These are phyloP conservation scores for Amphiprion percula DNA, from an alignment of 2,113 vertebrate genomes.

Conservation along the genomic window DNA sequence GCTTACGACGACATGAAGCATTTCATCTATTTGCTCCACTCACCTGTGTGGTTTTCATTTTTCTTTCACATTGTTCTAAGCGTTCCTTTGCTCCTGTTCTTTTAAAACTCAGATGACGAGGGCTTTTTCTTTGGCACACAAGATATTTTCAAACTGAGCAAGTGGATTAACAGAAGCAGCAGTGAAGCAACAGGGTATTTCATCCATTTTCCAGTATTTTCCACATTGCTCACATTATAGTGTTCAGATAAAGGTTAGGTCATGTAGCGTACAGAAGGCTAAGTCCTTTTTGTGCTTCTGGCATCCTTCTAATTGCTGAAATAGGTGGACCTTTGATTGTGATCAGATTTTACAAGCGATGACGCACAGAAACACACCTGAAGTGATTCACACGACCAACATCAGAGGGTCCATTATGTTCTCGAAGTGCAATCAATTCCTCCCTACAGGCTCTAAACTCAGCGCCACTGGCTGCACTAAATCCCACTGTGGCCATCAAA, in stretches of 20 bases:
- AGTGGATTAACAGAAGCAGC: not conserved
- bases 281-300: no score
- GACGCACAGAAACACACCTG: not conserved
- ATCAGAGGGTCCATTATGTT: slow-evolving; percentile 52
- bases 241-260: no score
- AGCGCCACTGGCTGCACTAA: slow-evolving; percentile 59
- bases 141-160: not conserved
- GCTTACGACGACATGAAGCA: no score
- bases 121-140: not conserved
- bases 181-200: not conserved
- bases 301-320: not conserved
- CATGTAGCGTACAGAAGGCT: no score
- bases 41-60: not conserved
- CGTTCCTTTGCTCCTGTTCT: not conserved
- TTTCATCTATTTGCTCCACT: no score
- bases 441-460: slow-evolving; percentile 65
- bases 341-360: slow-evolving; percentile 1
- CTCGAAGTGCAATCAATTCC: slow-evolving; percentile 65
- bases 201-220: no score
- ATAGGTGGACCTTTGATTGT: not conserved
- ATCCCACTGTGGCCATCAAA: slow-evolving; percentile 75
- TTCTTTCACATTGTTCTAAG: not conserved
- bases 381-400: not conserved
- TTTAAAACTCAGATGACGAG: not conserved
- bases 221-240: no score